A percentile compares a stretch with the other conserved stretches of the same genome.
phyloP scores from a whole-genome alignment of 2,888 invertebrate species.

The Marronus borbonicus region DNA sequence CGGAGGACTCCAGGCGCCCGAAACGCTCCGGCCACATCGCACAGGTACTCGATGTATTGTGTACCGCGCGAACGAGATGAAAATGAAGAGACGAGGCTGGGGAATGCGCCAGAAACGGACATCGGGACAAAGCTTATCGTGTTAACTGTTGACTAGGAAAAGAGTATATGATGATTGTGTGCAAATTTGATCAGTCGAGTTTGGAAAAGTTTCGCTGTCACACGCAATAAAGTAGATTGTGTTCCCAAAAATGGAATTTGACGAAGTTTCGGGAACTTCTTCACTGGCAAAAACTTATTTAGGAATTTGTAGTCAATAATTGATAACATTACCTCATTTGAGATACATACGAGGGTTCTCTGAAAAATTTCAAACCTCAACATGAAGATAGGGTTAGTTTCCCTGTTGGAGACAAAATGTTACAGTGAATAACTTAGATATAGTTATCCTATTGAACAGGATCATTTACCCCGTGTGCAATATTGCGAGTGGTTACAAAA shows the following conservation, averaged over 20 bases:
- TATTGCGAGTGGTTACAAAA: no score
- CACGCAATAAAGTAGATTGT: constrained; percentile 7
- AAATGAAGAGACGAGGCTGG: constrained; percentile 16
- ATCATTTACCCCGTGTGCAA: no score
- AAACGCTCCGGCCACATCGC: neutral
- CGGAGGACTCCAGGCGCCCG: neutral
- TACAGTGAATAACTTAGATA: no score
- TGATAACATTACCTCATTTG: no score
- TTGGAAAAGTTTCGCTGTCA: constrained; percentile 19
- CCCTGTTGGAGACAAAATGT: no score
- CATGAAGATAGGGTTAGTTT: no score
- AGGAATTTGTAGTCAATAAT: no score
- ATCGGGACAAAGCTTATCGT: constrained; percentile 19
- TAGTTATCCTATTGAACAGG: no score
- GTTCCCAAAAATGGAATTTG: neutral
- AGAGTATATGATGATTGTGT: neutral
- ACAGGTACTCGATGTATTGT: constrained; percentile 14
- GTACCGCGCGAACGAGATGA: constrained; percentile 18
- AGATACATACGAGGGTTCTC: no score
- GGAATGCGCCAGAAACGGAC: neutral
- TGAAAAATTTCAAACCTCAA: no score
- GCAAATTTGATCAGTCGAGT: neutral
- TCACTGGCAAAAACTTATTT: no score
- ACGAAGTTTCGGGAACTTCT: neutral
- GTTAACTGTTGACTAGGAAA: constrained; percentile 20